Evolutionary conservation across 1,140 invertebrate species (phyloP), one percentile per base, ranked within the genome.

Genomic region (Tetramorium alpestre): DNA sequence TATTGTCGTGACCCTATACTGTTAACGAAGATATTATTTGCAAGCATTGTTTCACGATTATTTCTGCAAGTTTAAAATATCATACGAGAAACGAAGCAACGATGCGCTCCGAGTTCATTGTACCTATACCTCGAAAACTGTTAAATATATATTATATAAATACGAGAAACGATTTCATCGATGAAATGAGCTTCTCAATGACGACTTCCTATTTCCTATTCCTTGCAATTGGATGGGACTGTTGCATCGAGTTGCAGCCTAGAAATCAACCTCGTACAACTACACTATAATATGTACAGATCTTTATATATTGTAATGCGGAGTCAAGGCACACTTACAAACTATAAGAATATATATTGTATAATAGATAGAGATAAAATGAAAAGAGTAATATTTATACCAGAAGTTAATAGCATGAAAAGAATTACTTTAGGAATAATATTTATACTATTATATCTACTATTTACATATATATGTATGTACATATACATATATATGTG

Each of bases 391-490:
- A 89, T 90, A 90, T 91, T 91, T 91, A 91, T 91, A 88, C 78
- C 77, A 81, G 78, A 86, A 85, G 82, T 91, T 91, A 91, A 88
- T 82, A 86, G 10, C 22, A 64, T 28, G 25, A 77, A 62, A 87
- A 85, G 58, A 87, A 88, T 85, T 92, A 88, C 75, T 81, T 49
- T 90, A 91, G 88, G 86, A 86, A 73, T 93, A 93, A 91, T 93
- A 92, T 93, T 93, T 93, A 90, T 93, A 93, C 82, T 76, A 91
- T 86, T 93, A 90, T 89, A 88, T 91, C 91, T 88, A 89, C 72
- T 87, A 87, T 70, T 76, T 91, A 13, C 58, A 81, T 87, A 89
- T 87, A 78, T 82, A 58, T 62, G 60, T 86, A 84, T 67, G 64
- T 91, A 28, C 58, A 72, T 80, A 87, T 72, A 54, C 13, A 33